Percentiles rank a stretch among this genome's conserved stretches.
These are phyloP conservation scores for Hestina assimilis DNA, from an alignment of 1,140 invertebrate species.

Conservation along the genomic window DNA sequence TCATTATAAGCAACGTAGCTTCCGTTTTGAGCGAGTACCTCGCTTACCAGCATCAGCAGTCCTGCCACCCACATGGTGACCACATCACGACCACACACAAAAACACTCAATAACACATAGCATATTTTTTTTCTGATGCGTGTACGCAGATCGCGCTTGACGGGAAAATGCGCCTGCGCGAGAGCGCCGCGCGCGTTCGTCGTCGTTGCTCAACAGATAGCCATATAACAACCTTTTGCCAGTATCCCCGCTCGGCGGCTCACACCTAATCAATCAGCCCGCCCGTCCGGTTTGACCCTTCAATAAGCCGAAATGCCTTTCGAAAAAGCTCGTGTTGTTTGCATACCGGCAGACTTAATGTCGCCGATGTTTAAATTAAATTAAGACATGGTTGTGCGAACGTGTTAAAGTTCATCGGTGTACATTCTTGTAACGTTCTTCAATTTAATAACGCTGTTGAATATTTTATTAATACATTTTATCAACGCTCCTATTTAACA, in stretches of 20 bases:
- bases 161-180: conserved; percentile 63
- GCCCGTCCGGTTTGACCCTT: not conserved
- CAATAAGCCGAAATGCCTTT: not conserved
- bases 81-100: conserved; percentile 47
- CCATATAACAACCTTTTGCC: conserved; percentile 15
- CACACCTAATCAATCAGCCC: not conserved
- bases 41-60: conserved; percentile 55
- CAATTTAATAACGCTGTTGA: no score
- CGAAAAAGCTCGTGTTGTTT: not conserved
- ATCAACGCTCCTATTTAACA: not conserved
- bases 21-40: conserved; percentile 45
- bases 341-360: not conserved
- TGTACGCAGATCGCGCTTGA: conserved; percentile 49
- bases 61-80: conserved; percentile 55
- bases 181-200: conserved; percentile 46
- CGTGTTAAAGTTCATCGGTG: not conserved
- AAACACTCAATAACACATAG: conserved; percentile 3
- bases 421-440: not conserved
- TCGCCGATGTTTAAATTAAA: not conserved
- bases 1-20: conserved; percentile 41
- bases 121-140: conserved; percentile 30
- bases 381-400: no score
- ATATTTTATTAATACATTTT: not conserved
- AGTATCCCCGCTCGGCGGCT: conserved; percentile 6
- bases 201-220: conserved; percentile 56